phyloP scores from a whole-genome alignment of 2,797 vertebrate genomes.

The Phoeniculus purpureus region DNA sequence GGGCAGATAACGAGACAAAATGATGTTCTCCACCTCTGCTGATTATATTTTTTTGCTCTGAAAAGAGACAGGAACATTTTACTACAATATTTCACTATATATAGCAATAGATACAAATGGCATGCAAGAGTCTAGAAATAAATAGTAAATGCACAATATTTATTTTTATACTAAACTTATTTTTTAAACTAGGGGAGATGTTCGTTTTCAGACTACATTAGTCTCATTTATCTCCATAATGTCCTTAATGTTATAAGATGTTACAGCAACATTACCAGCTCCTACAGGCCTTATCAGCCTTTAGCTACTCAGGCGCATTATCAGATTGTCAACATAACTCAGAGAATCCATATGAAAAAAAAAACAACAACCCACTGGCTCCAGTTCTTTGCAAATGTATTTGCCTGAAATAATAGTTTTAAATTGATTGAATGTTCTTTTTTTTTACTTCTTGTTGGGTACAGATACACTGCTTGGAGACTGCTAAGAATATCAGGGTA shows the following conservation, averaged over 20 bases:
- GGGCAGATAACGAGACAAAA: not conserved
- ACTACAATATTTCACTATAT: conserved; percentile 3
- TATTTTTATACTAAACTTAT: conserved; percentile 69
- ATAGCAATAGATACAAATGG: not conserved
- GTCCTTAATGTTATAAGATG: conserved; percentile 75
- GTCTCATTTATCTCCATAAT: conserved; percentile 78
- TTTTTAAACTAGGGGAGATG: conserved; percentile 67
- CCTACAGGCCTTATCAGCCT: conserved; percentile 72
- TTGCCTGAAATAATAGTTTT: conserved; percentile 59
- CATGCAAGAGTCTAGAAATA: not conserved
- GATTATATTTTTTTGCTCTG: conserved; percentile 35
- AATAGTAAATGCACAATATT: conserved; percentile 44
- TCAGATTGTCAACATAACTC: conserved; percentile 81
- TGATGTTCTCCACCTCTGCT: not conserved
- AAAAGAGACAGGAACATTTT: conserved; percentile 14
- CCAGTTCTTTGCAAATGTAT: conserved; percentile 61
- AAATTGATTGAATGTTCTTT: conserved; percentile 32
- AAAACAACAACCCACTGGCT: conserved; percentile 55
- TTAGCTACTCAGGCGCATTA: conserved; percentile 75
- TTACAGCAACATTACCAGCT: conserved; percentile 65
- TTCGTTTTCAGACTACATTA: conserved; percentile 75
- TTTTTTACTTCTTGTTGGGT: not conserved
- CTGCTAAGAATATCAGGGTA: conserved; percentile 13
- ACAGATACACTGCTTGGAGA: not conserved
- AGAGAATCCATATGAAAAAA: conserved; percentile 72